Evolutionary conservation across 2,888 invertebrate genomes (phyloP).

Genomic region (Belgica antarctica): DNA sequence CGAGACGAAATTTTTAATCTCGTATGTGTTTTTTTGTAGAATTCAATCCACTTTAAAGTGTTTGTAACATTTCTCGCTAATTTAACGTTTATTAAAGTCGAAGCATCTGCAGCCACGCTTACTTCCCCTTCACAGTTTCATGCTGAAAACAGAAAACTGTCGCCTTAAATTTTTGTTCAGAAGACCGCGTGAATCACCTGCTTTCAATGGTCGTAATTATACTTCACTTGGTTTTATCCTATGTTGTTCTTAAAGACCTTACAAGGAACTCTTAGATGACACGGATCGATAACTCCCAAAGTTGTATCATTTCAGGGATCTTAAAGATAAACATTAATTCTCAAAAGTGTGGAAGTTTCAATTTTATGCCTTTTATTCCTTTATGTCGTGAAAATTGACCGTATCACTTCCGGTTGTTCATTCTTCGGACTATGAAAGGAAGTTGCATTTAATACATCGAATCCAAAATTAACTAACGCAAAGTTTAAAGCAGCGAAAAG

Average conservation of each 20-base stretch:
- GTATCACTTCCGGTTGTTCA: constrained; percentile 13
- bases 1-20: not conserved
- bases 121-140: not conserved
- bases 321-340: not conserved
- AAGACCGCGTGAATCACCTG: constrained; percentile 35
- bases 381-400: constrained; percentile 17
- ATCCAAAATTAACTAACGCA: not conserved
- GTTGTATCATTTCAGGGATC: constrained; percentile 1
- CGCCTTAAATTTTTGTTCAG: too few species aligned
- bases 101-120: not conserved
- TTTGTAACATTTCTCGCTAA: not conserved
- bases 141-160: not conserved
- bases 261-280: not conserved
- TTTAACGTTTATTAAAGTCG: not conserved
- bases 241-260: not conserved
- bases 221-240: too few species aligned
- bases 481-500: too few species aligned
- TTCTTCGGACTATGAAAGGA: not conserved
- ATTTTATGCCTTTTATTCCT: constrained; percentile 1
- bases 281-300: not conserved
- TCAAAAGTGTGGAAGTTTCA: not conserved
- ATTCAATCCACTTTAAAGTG: constrained; percentile 3
- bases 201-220: constrained; percentile 28
- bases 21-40: not conserved
- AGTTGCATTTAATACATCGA: not conserved